These are phyloP conservation scores for Nomada lathburiana DNA, from an alignment of 2,888 invertebrate genomes.

Conservation along the genomic window DNA sequence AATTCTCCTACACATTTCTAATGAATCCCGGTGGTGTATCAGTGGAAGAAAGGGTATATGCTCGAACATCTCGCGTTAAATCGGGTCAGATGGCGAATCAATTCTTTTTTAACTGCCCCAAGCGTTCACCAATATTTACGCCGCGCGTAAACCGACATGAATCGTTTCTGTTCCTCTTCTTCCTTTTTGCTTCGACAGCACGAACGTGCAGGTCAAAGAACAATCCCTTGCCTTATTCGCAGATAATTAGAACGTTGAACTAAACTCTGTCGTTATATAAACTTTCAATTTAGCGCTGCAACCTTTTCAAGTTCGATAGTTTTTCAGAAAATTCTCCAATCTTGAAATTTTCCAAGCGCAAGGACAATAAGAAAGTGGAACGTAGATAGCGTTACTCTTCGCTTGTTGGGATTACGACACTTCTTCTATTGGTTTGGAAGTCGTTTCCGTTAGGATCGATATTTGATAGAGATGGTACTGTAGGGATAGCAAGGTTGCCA, in stretches of 20 bases:
- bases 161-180: not conserved
- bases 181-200: not conserved
- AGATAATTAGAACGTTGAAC: too few species aligned
- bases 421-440: too few species aligned
- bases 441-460: constrained; percentile 17
- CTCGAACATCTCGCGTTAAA: constrained; percentile 14
- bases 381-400: too few species aligned
- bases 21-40: constrained; percentile 28
- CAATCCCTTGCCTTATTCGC: too few species aligned
- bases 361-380: too few species aligned
- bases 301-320: too few species aligned
- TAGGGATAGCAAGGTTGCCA: not conserved
- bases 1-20: constrained; percentile 51
- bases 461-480: not conserved
- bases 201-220: not conserved
- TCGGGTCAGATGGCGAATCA: constrained; percentile 12
- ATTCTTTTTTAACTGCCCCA: not conserved
- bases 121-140: constrained; percentile 9
- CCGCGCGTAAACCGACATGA: not conserved
- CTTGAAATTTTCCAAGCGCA: too few species aligned
- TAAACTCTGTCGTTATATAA: too few species aligned
- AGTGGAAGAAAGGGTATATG: not conserved
- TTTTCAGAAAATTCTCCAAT: too few species aligned
- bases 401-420: too few species aligned
- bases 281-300: too few species aligned